Conservation (phyloP, 2,113 vertebrate genomes). For the Halichoeres trimaculatus region DNA sequence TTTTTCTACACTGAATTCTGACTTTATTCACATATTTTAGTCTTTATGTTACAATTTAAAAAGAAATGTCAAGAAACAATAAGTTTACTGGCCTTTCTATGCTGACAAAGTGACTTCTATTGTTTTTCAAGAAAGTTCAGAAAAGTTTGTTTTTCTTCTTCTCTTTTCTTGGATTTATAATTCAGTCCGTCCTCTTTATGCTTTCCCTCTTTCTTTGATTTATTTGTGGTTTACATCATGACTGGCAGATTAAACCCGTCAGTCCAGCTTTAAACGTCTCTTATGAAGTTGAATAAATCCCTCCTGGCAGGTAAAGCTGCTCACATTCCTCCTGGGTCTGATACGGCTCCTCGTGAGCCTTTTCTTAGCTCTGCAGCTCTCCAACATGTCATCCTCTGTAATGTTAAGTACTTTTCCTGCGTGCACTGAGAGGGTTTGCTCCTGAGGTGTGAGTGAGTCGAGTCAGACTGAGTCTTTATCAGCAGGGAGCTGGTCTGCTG, state of each 20-base stretch:
- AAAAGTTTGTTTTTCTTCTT: no score
- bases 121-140: no score
- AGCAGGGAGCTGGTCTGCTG: background rate
- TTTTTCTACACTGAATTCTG: no score
- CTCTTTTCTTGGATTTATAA: no score
- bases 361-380: slow-evolving; percentile 29
- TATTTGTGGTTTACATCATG: background rate
- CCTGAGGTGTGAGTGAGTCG: slow-evolving; percentile 46
- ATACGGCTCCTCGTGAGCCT: slow-evolving; percentile 12
- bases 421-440: background rate
- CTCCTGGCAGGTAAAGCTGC: background rate
- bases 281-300: background rate
- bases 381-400: slow-evolving; percentile 10
- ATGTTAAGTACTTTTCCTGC: slow-evolving; percentile 62
- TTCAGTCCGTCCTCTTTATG: no score
- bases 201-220: no score
- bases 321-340: background rate
- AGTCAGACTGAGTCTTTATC: slow-evolving; percentile 46
- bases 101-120: no score
- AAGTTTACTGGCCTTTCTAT: no score
- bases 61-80: no score
- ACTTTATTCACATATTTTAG: no score
- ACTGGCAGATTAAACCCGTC: background rate
- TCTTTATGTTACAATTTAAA: no score
- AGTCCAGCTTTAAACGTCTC: background rate